Evolutionary conservation across 2,797 vertebrate species (phyloP).

Genomic region (Tokudaia tokunoshimensis): DNA sequence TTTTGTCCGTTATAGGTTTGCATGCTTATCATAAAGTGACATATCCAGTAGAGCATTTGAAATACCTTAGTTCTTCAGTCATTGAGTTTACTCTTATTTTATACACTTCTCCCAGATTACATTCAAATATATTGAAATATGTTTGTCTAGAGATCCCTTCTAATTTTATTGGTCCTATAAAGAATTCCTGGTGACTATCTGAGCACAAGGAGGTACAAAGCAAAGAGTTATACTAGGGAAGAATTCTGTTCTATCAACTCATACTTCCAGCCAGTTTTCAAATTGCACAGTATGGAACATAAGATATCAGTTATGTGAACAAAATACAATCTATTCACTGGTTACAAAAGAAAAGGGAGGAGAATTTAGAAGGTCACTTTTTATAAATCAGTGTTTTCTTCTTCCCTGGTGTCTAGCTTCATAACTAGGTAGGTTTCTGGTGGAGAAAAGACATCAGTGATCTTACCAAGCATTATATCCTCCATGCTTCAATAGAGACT

Average conservation of each 20-base stretch:
- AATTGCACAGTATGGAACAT: conserved; percentile 51
- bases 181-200: conserved; percentile 54
- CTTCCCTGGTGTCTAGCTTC: not conserved
- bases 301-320: conserved; percentile 73
- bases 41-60: not conserved
- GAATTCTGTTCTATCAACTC: not conserved
- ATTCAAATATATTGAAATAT: not conserved
- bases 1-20: not conserved
- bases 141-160: not conserved
- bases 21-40: not conserved
- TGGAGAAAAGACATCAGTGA: not conserved
- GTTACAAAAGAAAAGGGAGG: conserved; percentile 54
- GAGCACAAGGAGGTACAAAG: not conserved
- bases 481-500: not conserved
- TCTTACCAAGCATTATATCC: not conserved
- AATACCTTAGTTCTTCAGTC: not conserved
- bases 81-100: not conserved
- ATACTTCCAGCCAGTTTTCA: conserved; percentile 58
- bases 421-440: not conserved
- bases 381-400: conserved; percentile 45
- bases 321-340: conserved; percentile 62
- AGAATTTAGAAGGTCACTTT: conserved; percentile 63
- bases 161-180: not conserved
- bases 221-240: conserved; percentile 6
- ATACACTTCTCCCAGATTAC: not conserved